A percentile compares a stretch with the other conserved stretches of the same genome.
Conservation (phyloP, 2,113 vertebrate genomes). For the Euleptes europaea region DNA sequence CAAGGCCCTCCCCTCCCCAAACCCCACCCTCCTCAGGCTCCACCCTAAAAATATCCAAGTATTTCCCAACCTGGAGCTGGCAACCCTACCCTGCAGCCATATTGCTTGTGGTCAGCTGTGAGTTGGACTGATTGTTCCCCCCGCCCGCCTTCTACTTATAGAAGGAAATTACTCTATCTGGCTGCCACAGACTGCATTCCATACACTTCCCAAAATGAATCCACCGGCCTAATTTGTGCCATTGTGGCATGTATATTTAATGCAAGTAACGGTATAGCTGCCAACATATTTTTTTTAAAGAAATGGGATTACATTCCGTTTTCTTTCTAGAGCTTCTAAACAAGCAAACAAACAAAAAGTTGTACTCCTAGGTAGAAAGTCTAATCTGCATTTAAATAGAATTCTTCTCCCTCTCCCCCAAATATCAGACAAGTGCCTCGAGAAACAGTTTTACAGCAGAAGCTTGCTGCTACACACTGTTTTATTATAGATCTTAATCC, state of each 20-base stretch:
- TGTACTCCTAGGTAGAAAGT: conserved; percentile 59
- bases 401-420: conserved; percentile 39
- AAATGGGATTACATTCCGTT: conserved; percentile 34
- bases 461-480: conserved; percentile 30
- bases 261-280: conserved; percentile 48
- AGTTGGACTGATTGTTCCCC: conserved; percentile 21
- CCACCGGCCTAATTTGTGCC: background rate
- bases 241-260: conserved; percentile 47
- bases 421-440: conserved; percentile 69
- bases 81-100: background rate
- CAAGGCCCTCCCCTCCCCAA: too few species aligned
- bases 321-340: conserved; percentile 38
- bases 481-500: conserved; percentile 56
- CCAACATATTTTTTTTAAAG: conserved; percentile 34
- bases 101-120: conserved; percentile 41
- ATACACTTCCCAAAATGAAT: conserved; percentile 30
- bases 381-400: conserved; percentile 75
- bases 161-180: conserved; percentile 36
- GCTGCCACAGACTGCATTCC: conserved; percentile 56
- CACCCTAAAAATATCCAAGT: too few species aligned
- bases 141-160: background rate
- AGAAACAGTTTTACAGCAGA: conserved; percentile 63
- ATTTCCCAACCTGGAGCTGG: too few species aligned
- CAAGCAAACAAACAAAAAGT: conserved; percentile 38
- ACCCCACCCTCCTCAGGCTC: too few species aligned